Percentiles rank a stretch among this genome's conserved stretches.
Evolutionary conservation across 2,797 vertebrate genomes (phyloP).

Genomic region (Enteromius treurensis): DNA sequence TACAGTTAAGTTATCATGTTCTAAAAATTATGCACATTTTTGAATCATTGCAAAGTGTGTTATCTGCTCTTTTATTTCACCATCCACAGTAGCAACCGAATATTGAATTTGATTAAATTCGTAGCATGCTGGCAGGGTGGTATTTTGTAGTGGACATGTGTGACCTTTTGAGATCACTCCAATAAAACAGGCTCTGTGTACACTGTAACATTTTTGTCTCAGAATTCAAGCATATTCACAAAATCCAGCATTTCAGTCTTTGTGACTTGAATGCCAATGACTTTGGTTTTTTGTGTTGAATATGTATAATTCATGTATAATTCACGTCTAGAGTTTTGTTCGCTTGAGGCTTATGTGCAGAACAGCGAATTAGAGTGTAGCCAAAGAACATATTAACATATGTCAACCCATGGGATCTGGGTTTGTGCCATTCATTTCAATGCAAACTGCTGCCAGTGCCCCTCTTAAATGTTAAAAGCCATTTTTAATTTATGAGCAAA

Average conservation of each 20-base stretch:
- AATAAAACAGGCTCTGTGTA: slow-evolving; percentile 76
- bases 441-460: slow-evolving; percentile 70
- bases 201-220: slow-evolving; percentile 76
- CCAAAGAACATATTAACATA: slow-evolving; percentile 87
- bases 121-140: slow-evolving; percentile 63
- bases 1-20: not conserved
- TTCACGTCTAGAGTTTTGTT: slow-evolving; percentile 82
- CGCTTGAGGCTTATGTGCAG: slow-evolving; percentile 79
- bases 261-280: slow-evolving; percentile 82
- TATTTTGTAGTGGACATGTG: slow-evolving; percentile 72
- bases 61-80: not conserved
- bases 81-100: not conserved
- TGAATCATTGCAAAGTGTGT: not conserved
- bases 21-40: not conserved
- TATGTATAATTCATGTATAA: slow-evolving; percentile 77
- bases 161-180: slow-evolving; percentile 79
- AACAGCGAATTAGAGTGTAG: slow-evolving; percentile 83
- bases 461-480: slow-evolving; percentile 72
- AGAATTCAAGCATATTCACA: slow-evolving; percentile 69
- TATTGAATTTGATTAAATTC: slow-evolving; percentile 47
- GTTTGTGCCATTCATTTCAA: slow-evolving; percentile 81
- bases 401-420: slow-evolving; percentile 80
- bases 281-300: slow-evolving; percentile 71
- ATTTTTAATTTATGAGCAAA: slow-evolving; percentile 72
- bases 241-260: slow-evolving; percentile 6